These are phyloP conservation scores for Griposia aprilina DNA, from an alignment of 2,888 invertebrate genomes.

Conservation along the genomic window DNA sequence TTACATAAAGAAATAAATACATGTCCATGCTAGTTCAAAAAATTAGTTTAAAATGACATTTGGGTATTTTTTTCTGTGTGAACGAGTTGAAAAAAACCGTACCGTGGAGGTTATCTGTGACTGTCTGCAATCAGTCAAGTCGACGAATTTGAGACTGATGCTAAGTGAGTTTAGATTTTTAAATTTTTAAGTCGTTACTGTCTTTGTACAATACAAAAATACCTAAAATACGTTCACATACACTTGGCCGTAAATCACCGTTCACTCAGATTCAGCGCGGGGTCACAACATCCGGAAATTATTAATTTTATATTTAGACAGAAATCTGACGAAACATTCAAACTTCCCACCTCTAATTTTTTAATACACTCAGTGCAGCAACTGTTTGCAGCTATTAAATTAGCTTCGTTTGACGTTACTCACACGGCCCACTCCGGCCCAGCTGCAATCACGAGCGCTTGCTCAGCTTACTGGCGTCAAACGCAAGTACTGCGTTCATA, in stretches of 20 bases:
- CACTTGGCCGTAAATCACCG: slow-evolving; percentile 61
- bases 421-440: neutral
- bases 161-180: slow-evolving; percentile 81
- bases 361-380: neutral
- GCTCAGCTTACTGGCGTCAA: slow-evolving; percentile 58
- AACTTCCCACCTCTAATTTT: neutral
- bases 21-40: slow-evolving; percentile 67
- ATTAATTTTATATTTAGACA: slow-evolving; percentile 34
- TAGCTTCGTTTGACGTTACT: slow-evolving; percentile 32
- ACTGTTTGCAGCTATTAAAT: neutral
- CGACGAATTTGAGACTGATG: slow-evolving; percentile 86
- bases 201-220: slow-evolving; percentile 65
- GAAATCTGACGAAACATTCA: slow-evolving; percentile 15
- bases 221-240: slow-evolving; percentile 64
- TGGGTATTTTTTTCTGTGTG: slow-evolving; percentile 64
- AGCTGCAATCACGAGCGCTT: slow-evolving; percentile 26
- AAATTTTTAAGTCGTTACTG: slow-evolving; percentile 74
- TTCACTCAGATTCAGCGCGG: slow-evolving; percentile 65
- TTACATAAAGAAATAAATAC: slow-evolving; percentile 53
- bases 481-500: slow-evolving; percentile 54
- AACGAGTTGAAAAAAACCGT: slow-evolving; percentile 54
- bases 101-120: slow-evolving; percentile 66
- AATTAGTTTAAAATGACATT: slow-evolving; percentile 68
- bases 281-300: slow-evolving; percentile 57
- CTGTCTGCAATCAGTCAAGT: slow-evolving; percentile 69